These are phyloP conservation scores for Drepanosiphum platanoidis DNA, from an alignment of 2,888 invertebrate species.

Conservation along the genomic window DNA sequence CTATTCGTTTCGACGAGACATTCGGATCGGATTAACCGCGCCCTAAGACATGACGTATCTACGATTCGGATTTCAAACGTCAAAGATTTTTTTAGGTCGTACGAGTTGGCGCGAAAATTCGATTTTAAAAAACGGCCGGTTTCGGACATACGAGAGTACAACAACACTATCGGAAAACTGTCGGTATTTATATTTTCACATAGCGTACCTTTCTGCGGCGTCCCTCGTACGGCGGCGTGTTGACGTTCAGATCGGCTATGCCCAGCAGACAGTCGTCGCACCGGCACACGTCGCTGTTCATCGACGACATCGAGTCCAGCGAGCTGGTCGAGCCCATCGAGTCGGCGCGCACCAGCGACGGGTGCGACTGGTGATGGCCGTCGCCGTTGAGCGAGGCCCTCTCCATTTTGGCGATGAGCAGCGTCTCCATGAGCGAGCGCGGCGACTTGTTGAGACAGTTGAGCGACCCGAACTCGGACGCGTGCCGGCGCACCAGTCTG, in stretches of 20 bases:
- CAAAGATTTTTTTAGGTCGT: too few relatives aligned
- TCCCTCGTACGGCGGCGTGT: constrained; percentile 68
- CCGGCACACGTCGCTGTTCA: constrained; percentile 77
- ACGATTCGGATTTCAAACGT: too few relatives aligned
- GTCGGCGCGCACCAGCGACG: constrained; percentile 75
- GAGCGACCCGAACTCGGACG: constrained; percentile 69
- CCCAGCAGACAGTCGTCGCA: constrained; percentile 87
- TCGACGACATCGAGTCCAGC: constrained; percentile 64
- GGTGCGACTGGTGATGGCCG: constrained; percentile 66
- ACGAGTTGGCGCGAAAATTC: too few relatives aligned
- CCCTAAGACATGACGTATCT: too few relatives aligned
- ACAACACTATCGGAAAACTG: too few relatives aligned
- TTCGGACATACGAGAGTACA: too few relatives aligned
- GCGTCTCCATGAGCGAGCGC: constrained; percentile 83
- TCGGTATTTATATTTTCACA: too few relatives aligned
- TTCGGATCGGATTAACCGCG: too few relatives aligned
- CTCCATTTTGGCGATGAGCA: constrained; percentile 85
- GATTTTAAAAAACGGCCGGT: too few relatives aligned
- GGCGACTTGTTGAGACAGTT: constrained; percentile 72
- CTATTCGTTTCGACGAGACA: too few relatives aligned
- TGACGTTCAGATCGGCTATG: constrained; percentile 75
- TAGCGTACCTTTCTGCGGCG: constrained; percentile 63
- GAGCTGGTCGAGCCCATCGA: constrained; percentile 73
- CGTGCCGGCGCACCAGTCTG: constrained; percentile 63
- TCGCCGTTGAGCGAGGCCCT: constrained; percentile 71